Evolutionary conservation across 2,113 vertebrate species (phyloP).

Genomic region (Vulpes ferrilata): DNA sequence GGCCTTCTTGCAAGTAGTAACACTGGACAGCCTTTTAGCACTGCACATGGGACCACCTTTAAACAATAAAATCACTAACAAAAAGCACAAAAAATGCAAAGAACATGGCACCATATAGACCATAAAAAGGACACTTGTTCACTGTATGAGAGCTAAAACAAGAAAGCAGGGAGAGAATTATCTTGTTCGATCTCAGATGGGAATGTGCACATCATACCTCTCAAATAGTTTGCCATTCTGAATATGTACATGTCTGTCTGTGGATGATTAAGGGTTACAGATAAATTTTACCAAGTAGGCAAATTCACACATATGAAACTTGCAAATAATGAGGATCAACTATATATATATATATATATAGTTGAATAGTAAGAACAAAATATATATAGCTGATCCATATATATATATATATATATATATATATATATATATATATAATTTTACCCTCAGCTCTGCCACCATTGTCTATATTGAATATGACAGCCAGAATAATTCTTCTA

Average conservation of each 20-base stretch:
- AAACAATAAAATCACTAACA: neutral
- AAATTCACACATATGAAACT: neutral
- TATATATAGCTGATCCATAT: no score
- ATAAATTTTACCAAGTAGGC: neutral
- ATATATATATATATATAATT: neutral
- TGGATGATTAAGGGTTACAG: neutral
- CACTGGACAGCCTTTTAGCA: neutral
- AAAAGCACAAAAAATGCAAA: neutral
- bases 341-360: neutral
- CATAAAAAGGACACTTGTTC: neutral
- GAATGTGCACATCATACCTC: neutral
- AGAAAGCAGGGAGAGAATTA: neutral
- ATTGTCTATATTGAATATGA: neutral
- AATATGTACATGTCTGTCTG: no score
- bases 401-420: no score
- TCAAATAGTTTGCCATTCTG: neutral
- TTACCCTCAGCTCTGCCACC: neutral
- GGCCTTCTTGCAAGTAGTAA: neutral
- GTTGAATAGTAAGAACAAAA: no score
- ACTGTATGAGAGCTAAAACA: neutral
- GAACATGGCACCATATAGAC: neutral
- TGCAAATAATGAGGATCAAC: neutral
- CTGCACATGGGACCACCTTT: neutral
- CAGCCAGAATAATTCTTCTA: neutral
- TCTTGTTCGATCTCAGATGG: neutral